A percentile compares a stretch with the other conserved stretches of the same genome.
Evolutionary conservation across 2,113 vertebrate genomes (phyloP).

Genomic region (Lucifuga dentata): DNA sequence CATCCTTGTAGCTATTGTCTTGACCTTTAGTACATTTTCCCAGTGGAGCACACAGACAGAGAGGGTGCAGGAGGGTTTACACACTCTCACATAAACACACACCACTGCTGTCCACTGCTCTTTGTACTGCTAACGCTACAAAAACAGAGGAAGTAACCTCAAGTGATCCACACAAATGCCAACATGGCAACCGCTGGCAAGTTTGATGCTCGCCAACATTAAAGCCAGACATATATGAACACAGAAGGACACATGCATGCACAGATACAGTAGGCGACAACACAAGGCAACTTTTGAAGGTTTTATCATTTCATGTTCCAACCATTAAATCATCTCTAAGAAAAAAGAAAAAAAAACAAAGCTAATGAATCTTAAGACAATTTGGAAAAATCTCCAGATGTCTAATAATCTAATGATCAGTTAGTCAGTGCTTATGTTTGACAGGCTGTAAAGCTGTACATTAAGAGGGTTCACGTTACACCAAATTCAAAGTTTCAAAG

Average conservation of each 20-base stretch:
- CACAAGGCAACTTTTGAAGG: constrained; percentile 48
- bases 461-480: neutral
- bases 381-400: constrained; percentile 65
- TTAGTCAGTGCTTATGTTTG: constrained; percentile 48
- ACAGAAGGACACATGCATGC: neutral
- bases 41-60: constrained; percentile 69
- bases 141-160: constrained; percentile 47
- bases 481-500: constrained; percentile 1
- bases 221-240: neutral
- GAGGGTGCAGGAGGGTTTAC: constrained; percentile 35
- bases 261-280: too few species aligned
- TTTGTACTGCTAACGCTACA: constrained; percentile 56
- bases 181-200: constrained; percentile 8
- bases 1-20: constrained; percentile 72
- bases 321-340: constrained; percentile 47
- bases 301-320: constrained; percentile 56
- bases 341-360: constrained; percentile 67
- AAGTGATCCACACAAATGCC: constrained; percentile 30
- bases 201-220: constrained; percentile 23
- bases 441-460: constrained; percentile 2
- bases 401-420: constrained; percentile 70
- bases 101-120: constrained; percentile 43
- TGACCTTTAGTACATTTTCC: constrained; percentile 65
- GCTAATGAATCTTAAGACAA: constrained; percentile 60
- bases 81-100: constrained; percentile 22